phyloP scores from a whole-genome alignment of 2,888 invertebrate species.

The Drosophila gaucha region DNA sequence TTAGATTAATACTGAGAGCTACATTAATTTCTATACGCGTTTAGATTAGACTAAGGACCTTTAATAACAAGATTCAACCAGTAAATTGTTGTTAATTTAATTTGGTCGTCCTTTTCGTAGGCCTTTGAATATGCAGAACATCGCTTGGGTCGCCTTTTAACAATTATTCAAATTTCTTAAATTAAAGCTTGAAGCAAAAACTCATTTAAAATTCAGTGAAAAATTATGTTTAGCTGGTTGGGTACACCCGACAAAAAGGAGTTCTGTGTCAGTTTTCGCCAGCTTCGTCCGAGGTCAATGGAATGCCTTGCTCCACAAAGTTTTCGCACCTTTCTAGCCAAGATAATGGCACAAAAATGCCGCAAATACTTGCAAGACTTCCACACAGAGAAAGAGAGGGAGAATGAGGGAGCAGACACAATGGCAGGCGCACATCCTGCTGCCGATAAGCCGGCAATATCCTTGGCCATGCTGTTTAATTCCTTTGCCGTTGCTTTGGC shows the following conservation, averaged over 20 bases:
- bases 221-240: constrained; percentile 6
- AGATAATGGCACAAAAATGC: constrained; percentile 69
- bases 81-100: constrained; percentile 22
- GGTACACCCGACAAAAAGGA: constrained; percentile 9
- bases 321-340: constrained; percentile 62
- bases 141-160: constrained; percentile 4
- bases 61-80: not conserved
- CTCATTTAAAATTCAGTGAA: constrained; percentile 18
- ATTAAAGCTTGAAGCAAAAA: constrained; percentile 3
- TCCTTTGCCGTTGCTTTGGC: constrained; percentile 65
- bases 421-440: constrained; percentile 27
- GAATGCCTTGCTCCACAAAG: constrained; percentile 28
- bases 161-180: constrained; percentile 17
- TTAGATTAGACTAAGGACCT: not conserved
- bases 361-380: constrained; percentile 57
- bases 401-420: not conserved
- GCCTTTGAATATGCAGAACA: not conserved
- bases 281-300: constrained; percentile 36
- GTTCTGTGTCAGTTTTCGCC: constrained; percentile 3
- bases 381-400: not conserved
- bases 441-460: constrained; percentile 59
- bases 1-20: not conserved
- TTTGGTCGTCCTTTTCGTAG: not conserved
- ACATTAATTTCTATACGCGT: not conserved
- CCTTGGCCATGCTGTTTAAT: constrained; percentile 67